Conservation (phyloP, 2,888 invertebrate genomes). For the Prosapia bicincta region DNA sequence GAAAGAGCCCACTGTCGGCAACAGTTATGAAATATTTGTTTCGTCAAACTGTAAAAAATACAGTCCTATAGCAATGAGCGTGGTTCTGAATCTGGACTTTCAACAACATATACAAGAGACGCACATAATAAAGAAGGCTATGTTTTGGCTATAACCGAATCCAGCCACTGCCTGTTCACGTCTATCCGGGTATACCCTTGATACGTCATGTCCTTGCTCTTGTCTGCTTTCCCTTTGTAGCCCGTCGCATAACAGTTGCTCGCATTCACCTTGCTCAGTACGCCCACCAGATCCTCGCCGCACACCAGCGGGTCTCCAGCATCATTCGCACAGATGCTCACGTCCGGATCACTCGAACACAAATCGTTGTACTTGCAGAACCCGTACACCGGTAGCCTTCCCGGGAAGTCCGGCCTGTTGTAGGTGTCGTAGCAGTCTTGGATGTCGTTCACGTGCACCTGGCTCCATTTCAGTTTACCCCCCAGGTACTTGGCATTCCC, state of each 20-base stretch:
- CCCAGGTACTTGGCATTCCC: neutral
- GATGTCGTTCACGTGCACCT: neutral
- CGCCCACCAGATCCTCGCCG: neutral
- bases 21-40: too few relatives aligned
- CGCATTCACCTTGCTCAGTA: neutral
- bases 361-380: neutral
- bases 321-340: neutral
- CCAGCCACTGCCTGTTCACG: neutral
- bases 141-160: too few relatives aligned
- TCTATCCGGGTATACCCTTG: neutral
- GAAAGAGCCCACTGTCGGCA: too few relatives aligned
- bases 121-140: too few relatives aligned
- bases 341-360: neutral
- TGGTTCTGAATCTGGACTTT: too few relatives aligned
- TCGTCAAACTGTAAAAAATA: too few relatives aligned
- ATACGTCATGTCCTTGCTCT: too few relatives aligned
- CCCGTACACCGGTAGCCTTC: neutral
- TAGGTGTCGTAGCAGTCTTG: neutral
- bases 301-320: neutral
- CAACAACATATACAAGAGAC: too few relatives aligned
- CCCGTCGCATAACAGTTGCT: neutral
- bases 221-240: too few relatives aligned
- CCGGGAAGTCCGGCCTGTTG: neutral
- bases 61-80: too few relatives aligned
- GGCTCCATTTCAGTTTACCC: neutral